phyloP scores from a whole-genome alignment of 2,888 invertebrate species.

The Oscheius sp. region DNA sequence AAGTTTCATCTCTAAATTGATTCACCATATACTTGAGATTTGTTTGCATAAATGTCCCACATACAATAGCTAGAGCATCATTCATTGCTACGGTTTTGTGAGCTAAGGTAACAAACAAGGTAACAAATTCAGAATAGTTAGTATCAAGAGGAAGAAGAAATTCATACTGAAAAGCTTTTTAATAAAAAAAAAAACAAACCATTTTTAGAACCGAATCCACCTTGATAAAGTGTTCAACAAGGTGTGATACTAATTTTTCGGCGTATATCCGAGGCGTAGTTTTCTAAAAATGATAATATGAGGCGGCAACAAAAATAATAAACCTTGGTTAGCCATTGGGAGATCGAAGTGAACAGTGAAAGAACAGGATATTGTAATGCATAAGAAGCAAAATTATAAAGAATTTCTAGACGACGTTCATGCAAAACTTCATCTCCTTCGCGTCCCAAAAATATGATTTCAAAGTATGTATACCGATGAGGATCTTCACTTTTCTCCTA shows the following conservation, averaged over 20 bases:
- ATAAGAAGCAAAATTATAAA: constrained; percentile 41
- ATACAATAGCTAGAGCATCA: constrained; percentile 20
- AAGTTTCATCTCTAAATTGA: constrained; percentile 38
- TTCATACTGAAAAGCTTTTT: constrained; percentile 35
- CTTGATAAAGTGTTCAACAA: constrained; percentile 46
- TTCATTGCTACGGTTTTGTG: constrained; percentile 32
- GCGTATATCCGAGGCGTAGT: constrained; percentile 24
- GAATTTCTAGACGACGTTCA: constrained; percentile 36
- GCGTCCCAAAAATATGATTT: constrained; percentile 52
- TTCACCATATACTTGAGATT: constrained; percentile 37
- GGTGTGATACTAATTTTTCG: constrained; percentile 38
- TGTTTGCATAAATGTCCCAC: not conserved
- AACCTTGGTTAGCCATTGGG: constrained; percentile 50
- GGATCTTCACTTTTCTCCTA: constrained; percentile 47
- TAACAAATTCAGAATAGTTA: constrained; percentile 45
- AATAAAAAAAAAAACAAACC: constrained; percentile 15
- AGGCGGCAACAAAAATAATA: not conserved
- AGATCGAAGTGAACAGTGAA: constrained; percentile 39
- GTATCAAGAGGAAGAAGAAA: constrained; percentile 39
- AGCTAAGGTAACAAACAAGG: constrained; percentile 44
- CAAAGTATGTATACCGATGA: constrained; percentile 43
- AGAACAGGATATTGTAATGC: constrained; percentile 46
- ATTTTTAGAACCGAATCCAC: constrained; percentile 14
- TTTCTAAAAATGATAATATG: not conserved
- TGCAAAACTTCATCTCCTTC: constrained; percentile 43